Conservation (phyloP, 2,888 invertebrate genomes). For the Mechanitis mazaeus region DNA sequence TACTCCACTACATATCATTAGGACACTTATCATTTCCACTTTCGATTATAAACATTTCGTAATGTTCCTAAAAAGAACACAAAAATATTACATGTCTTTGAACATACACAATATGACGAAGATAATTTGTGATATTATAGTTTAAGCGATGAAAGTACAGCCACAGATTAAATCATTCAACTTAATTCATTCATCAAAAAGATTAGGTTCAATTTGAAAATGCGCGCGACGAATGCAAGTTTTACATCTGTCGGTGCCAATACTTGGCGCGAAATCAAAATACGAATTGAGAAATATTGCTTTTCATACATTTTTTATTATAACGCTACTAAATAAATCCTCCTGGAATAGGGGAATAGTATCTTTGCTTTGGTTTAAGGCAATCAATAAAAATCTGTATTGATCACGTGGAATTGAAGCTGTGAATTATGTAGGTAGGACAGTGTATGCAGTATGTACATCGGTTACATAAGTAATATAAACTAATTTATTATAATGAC, state of each 20-base stretch:
- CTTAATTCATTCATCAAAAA: neutral
- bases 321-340: slow-evolving; percentile 11
- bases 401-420: slow-evolving; percentile 36
- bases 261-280: slow-evolving; percentile 26
- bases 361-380: slow-evolving; percentile 22
- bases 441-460: neutral
- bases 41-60: slow-evolving; percentile 4
- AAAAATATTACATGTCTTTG: too few relatives aligned
- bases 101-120: too few relatives aligned
- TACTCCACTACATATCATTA: slow-evolving; percentile 33
- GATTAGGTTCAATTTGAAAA: slow-evolving; percentile 17
- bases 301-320: slow-evolving; percentile 10
- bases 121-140: too few relatives aligned
- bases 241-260: slow-evolving; percentile 16
- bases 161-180: neutral
- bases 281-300: slow-evolving; percentile 16
- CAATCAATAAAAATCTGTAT: slow-evolving; percentile 39
- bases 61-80: neutral
- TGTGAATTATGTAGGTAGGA: slow-evolving; percentile 25
- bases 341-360: neutral
- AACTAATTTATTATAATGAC: neutral
- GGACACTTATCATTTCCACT: slow-evolving; percentile 16
- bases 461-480: neutral
- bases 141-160: neutral
- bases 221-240: slow-evolving; percentile 21